Base-by-base conservation (phyloP, 2,888 invertebrate species). In the Nymphalis polychloros region DNA sequence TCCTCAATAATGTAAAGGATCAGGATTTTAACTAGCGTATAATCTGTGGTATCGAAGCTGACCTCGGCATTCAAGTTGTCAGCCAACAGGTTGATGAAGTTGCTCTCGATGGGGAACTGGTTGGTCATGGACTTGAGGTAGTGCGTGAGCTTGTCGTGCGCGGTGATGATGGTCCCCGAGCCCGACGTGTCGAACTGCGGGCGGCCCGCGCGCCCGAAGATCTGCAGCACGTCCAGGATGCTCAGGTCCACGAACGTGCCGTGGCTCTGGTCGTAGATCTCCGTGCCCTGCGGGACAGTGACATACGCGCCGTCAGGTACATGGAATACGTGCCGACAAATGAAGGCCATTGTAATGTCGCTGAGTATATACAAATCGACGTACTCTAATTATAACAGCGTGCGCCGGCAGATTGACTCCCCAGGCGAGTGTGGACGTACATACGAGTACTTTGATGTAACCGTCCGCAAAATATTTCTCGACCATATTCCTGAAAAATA, bases 11-110 rank as follows among this genome's bases (percentile, higher is more conserved):
- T 31, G 6, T 31, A 6, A 6, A 31, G 27, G 27, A 31, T 31
- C 6, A 31, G 27, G 27, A 31, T 31, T 6, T 13, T 41, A 3
- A 10, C 41, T 41, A 13, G 41, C 13, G 41, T 13, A 50, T 17
- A 50, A 23, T 63, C 6, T 31, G 27, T 31, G 27, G 6, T 31
- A 31, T 31, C 1, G 27, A 31, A 31, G 0, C 80, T 76, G 82
- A 97, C 97, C 94, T 99, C 99, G 41, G 99, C 99, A 91, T 99
- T 99, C 70, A 99, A 94, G 92, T 99, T 99, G 87, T 99, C 99
- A 3, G 97, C 96, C 66, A 99, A 89, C 77, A 97, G 95, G 79
- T 95, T 95, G 69, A 98, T 95, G 80, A 99, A 99, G 88, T 98
- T 98, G 81, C 98, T 98, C 88, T 99, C 99, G 72, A 99, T 99